Conservation (phyloP, 2,113 vertebrate genomes). For the Eclectus roratus region DNA sequence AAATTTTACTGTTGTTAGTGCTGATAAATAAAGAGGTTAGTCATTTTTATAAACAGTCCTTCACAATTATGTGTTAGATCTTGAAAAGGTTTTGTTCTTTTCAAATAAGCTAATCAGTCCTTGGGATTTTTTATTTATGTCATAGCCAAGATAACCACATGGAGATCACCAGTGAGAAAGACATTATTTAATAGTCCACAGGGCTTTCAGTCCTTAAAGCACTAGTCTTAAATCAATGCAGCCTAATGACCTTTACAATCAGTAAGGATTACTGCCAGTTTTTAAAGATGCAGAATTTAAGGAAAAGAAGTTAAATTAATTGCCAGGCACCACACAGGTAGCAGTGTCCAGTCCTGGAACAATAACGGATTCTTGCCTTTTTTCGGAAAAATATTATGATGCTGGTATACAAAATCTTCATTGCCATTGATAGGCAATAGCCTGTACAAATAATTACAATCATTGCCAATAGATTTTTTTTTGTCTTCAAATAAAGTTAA, state of each 20-base stretch:
- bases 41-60: background rate
- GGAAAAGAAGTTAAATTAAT: background rate
- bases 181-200: background rate
- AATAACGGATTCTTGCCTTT: background rate
- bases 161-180: background rate
- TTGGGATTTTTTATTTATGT: background rate
- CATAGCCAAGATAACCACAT: background rate
- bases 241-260: background rate
- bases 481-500: background rate
- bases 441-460: background rate
- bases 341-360: background rate
- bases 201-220: background rate
- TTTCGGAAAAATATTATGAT: background rate
- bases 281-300: background rate
- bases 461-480: background rate
- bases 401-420: background rate
- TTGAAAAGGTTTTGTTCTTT: background rate
- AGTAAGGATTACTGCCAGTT: background rate
- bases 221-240: background rate
- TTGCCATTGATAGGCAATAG: background rate
- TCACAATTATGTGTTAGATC: background rate
- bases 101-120: background rate
- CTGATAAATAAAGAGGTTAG: background rate
- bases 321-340: background rate
- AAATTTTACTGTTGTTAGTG: background rate